These are phyloP conservation scores for Tetrao urogallus DNA, from an alignment of 2,113 vertebrate genomes.

Conservation along the genomic window DNA sequence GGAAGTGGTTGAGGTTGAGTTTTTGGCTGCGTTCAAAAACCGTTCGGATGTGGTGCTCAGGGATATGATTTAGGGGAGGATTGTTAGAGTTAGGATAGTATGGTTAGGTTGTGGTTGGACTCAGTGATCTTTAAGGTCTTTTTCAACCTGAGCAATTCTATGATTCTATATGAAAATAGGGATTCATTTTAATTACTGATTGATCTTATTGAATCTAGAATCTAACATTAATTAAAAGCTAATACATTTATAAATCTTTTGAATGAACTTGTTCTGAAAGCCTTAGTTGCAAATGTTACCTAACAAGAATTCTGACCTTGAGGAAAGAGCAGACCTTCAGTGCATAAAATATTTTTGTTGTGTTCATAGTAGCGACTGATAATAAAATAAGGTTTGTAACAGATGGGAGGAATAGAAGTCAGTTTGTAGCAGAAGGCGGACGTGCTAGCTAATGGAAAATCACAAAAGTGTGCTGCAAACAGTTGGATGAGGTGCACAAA, in stretches of 20 bases:
- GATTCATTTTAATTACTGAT: background rate
- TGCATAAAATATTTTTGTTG: slow-evolving; percentile 26
- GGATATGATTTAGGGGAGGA: too few relatives aligned
- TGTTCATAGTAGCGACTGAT: background rate
- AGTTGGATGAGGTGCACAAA: slow-evolving; percentile 15
- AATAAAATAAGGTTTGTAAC: slow-evolving; percentile 64
- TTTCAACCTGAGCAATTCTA: too few relatives aligned
- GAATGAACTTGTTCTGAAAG: background rate
- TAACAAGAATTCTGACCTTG: background rate
- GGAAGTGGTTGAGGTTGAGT: too few relatives aligned
- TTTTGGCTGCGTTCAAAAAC: too few relatives aligned
- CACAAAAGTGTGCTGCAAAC: slow-evolving; percentile 23
- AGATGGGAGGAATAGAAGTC: slow-evolving; percentile 70
- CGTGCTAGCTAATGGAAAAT: slow-evolving; percentile 53
- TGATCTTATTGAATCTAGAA: background rate
- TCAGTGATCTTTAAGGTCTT: too few relatives aligned
- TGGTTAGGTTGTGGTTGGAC: too few relatives aligned
- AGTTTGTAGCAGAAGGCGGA: slow-evolving; percentile 67
- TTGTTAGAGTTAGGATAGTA: too few relatives aligned
- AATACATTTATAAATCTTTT: background rate
- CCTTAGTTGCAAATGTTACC: background rate
- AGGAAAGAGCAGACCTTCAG: background rate
- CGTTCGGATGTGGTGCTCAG: too few relatives aligned
- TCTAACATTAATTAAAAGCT: background rate
- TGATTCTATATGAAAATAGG: background rate